Evolutionary conservation across 2,113 vertebrate genomes (phyloP).

Genomic region (Ahaetulla prasina): DNA sequence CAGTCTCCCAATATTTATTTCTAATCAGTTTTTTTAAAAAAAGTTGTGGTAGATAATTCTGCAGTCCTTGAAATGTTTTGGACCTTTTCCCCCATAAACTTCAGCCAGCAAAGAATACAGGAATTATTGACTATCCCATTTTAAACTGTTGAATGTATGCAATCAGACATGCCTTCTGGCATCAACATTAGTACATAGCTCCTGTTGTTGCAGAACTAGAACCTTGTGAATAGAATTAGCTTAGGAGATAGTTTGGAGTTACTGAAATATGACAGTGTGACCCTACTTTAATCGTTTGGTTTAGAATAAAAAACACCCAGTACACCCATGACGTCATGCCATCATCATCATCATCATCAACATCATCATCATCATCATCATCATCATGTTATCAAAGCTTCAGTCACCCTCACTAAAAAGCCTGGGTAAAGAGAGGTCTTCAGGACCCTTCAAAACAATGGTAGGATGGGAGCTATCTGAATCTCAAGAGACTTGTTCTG

Average conservation of each 20-base stretch:
- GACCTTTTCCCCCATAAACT: background rate
- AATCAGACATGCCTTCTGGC: background rate
- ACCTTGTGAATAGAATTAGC: background rate
- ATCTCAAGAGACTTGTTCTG: background rate
- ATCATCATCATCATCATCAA: background rate
- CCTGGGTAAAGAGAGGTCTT: background rate
- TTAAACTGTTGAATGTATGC: background rate
- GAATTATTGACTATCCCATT: background rate
- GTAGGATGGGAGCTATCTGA: background rate
- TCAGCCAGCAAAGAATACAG: background rate
- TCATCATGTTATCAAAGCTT: background rate
- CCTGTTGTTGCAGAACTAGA: background rate
- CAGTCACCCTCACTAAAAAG: background rate
- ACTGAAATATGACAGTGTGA: background rate
- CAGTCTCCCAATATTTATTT: background rate
- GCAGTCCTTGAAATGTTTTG: background rate
- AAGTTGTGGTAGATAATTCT: background rate
- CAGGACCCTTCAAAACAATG: background rate
- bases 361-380: background rate
- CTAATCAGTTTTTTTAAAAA: too few species aligned
- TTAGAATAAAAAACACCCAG: background rate
- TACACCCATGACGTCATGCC: background rate
- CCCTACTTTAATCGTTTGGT: background rate
- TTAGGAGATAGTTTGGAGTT: background rate
- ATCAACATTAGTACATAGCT: background rate